phyloP scores from a whole-genome alignment of 2,797 vertebrate species.

The Myotis daubentonii region DNA sequence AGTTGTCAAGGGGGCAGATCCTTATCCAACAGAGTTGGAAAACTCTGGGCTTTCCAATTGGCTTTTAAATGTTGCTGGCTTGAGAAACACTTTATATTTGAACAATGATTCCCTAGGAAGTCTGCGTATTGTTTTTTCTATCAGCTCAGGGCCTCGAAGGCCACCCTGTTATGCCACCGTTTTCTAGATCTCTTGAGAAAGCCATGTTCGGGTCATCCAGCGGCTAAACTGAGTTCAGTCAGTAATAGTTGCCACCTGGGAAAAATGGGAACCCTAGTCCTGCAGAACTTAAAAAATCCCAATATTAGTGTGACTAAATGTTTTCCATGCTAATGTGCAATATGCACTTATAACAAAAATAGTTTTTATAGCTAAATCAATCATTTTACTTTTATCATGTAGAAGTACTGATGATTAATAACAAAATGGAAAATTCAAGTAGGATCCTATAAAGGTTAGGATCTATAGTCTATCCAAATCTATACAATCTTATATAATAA shows the following conservation, averaged over 20 bases:
- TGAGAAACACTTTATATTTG: conserved; percentile 5
- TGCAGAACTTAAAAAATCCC: not conserved
- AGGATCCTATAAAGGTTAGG: not conserved
- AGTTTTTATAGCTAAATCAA: not conserved
- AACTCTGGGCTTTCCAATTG: not conserved
- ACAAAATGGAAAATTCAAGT: not conserved
- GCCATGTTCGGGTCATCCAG: not conserved
- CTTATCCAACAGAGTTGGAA: not conserved
- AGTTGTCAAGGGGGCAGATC: not conserved
- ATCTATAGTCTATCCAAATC: not conserved
- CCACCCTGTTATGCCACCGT: not conserved
- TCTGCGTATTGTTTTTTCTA: not conserved
- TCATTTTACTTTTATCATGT: not conserved
- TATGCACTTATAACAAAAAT: not conserved
- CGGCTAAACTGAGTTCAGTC: not conserved
- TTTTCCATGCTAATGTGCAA: not conserved
- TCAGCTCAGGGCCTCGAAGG: not conserved
- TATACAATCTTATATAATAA: not conserved
- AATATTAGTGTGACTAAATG: not conserved
- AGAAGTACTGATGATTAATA: not conserved
- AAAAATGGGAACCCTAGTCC: not conserved
- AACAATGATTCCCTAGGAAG: not conserved
- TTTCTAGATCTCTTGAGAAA: not conserved
- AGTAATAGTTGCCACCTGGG: not conserved
- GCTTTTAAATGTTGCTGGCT: not conserved